These are phyloP conservation scores for Aleadryas rufinucha DNA, from an alignment of 2,113 vertebrate species.

Conservation along the genomic window DNA sequence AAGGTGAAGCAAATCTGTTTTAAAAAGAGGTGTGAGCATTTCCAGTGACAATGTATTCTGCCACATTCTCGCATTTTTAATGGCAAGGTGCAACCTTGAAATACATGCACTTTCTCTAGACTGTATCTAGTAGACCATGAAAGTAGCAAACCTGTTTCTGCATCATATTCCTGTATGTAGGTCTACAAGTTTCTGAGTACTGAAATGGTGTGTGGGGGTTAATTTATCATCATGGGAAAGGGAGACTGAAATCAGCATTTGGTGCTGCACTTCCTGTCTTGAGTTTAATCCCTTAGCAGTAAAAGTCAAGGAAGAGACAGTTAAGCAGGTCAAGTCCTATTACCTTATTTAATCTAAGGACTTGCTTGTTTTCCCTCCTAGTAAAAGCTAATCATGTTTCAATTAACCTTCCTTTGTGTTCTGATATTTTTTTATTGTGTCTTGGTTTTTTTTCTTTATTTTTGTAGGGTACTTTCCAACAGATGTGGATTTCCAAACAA, in stretches of 20 bases:
- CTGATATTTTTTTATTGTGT: not conserved
- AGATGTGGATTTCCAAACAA: slow-evolving; percentile 99
- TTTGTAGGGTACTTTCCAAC: slow-evolving; percentile 93
- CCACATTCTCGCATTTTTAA: not conserved
- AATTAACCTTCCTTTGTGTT: not conserved
- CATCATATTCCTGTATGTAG: not conserved
- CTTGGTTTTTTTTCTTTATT: not conserved
- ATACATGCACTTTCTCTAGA: not conserved
- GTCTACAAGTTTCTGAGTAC: not conserved
- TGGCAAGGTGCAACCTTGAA: not conserved
- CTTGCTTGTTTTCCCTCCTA: not conserved
- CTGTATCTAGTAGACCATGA: not conserved
- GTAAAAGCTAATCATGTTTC: not conserved
- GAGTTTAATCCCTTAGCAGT: not conserved
- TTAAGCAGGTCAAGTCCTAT: not conserved
- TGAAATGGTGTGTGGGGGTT: not conserved
- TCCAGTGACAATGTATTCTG: not conserved
- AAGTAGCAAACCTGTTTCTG: not conserved
- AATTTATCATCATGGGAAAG: not conserved
- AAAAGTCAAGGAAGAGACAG: not conserved
- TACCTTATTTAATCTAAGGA: not conserved
- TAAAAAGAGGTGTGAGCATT: not conserved
- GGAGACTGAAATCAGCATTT: not conserved
- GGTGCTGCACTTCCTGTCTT: not conserved
- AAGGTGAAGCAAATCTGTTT: not conserved